Evolutionary conservation across 2,888 invertebrate genomes (phyloP).

Genomic region (Parnassius orleans): DNA sequence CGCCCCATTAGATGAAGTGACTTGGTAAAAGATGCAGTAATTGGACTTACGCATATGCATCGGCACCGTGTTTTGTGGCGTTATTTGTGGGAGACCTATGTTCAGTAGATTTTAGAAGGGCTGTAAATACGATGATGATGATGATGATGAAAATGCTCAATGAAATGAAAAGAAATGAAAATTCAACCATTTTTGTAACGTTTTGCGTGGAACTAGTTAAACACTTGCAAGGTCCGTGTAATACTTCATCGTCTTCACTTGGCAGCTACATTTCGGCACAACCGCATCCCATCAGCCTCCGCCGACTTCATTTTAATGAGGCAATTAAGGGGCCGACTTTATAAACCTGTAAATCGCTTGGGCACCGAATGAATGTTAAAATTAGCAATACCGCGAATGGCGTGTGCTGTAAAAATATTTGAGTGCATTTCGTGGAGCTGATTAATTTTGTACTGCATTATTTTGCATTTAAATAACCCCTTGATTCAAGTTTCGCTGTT

Average conservation of each 20-base stretch:
- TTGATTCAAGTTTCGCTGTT: constrained; percentile 11
- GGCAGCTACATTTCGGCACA: constrained; percentile 5
- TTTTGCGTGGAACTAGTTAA: too few relatives aligned
- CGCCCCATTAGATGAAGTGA: too few relatives aligned
- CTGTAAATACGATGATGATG: too few relatives aligned
- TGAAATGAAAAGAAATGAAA: too few relatives aligned
- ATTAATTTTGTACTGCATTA: constrained; percentile 24
- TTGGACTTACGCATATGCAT: too few relatives aligned
- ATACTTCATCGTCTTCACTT: neutral
- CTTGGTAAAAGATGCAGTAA: too few relatives aligned
- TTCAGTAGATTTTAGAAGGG: too few relatives aligned
- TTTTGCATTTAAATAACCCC: constrained; percentile 21
- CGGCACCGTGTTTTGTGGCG: too few relatives aligned
- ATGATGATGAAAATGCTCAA: too few relatives aligned
- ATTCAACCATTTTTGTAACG: too few relatives aligned
- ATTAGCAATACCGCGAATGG: constrained; percentile 27
- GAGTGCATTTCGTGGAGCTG: constrained; percentile 21
- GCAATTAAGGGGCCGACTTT: constrained; percentile 30
- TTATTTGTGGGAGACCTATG: too few relatives aligned
- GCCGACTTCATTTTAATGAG: constrained; percentile 27
- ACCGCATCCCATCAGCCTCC: constrained; percentile 7
- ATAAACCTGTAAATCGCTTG: constrained; percentile 31
- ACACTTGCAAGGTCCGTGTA: neutral
- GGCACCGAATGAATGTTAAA: constrained; percentile 31
- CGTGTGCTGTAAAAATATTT: constrained; percentile 29